phyloP scores from a whole-genome alignment of 2,888 invertebrate species.

The Hemithea aestivaria region DNA sequence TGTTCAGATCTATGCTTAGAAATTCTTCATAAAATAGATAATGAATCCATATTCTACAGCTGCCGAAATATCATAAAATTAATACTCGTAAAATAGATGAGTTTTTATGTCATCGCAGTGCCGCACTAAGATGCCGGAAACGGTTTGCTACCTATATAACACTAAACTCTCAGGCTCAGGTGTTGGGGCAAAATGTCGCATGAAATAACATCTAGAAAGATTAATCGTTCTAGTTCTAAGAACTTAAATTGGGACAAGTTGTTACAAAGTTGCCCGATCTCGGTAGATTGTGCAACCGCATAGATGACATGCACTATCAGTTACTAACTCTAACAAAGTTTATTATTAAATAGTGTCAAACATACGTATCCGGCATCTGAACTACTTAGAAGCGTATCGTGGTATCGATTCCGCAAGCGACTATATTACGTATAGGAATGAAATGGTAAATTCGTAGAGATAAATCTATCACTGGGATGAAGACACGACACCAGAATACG shows the following conservation, averaged over 20 bases:
- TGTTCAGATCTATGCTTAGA: no score
- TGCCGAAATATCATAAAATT: no score
- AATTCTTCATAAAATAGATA: no score
- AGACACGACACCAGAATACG: constrained; percentile 24
- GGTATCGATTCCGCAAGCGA: background rate
- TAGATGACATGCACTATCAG: no score
- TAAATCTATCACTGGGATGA: constrained; percentile 7
- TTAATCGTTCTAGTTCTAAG: background rate
- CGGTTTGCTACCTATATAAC: constrained; percentile 28
- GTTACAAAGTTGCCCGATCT: constrained; percentile 6
- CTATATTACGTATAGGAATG: constrained; percentile 3
- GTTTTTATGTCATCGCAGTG: constrained; percentile 28
- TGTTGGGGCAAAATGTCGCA: constrained; percentile 19
- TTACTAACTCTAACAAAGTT: no score
- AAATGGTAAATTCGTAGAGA: constrained; percentile 6
- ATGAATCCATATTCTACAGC: no score
- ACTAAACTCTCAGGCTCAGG: background rate
- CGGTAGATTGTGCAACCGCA: background rate
- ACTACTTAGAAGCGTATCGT: constrained; percentile 5
- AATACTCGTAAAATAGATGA: no score
- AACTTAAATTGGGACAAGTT: constrained; percentile 3
- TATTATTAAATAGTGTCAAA: no score
- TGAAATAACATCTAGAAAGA: background rate
- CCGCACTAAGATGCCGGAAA: constrained; percentile 27
- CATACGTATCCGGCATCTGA: constrained; percentile 19